Evolutionary conservation across 2,888 invertebrate species (phyloP).

Genomic region (Ganaspis brasiliensis): DNA sequence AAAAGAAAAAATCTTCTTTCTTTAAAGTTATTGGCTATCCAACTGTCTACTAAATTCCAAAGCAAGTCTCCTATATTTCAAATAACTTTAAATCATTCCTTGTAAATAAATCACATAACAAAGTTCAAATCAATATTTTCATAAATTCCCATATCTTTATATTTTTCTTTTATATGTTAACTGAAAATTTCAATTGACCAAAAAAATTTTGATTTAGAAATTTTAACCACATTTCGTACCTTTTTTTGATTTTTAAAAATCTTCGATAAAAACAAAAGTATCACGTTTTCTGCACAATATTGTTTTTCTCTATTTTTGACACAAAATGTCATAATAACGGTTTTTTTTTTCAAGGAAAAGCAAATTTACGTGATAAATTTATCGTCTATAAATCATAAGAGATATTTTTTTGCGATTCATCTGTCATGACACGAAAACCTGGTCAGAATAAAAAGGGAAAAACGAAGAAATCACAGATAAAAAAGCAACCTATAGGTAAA

Average conservation of each 20-base stretch:
- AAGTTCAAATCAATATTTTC: no score
- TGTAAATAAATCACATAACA: not conserved
- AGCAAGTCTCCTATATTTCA: not conserved
- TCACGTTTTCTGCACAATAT: not conserved
- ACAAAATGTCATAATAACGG: not conserved
- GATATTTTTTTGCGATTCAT: not conserved
- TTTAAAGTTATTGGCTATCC: not conserved
- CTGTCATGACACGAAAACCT: not conserved
- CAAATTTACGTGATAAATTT: constrained; percentile 11
- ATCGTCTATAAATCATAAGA: not conserved
- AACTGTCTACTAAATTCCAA: not conserved
- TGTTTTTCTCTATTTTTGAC: not conserved
- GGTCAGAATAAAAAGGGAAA: constrained; percentile 7
- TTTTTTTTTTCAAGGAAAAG: not conserved
- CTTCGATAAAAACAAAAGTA: constrained; percentile 27
- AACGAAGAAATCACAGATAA: constrained; percentile 45
- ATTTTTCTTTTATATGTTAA: no score
- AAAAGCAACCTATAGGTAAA: constrained; percentile 56
- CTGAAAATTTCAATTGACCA: no score
- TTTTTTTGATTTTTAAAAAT: no score
- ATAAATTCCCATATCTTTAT: no score
- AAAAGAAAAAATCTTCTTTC: no score
- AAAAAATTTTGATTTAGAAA: no score
- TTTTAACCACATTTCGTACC: no score
- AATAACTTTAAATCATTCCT: not conserved